phyloP scores from a whole-genome alignment of 2,797 vertebrate genomes.

The Rhabdomys pumilio region DNA sequence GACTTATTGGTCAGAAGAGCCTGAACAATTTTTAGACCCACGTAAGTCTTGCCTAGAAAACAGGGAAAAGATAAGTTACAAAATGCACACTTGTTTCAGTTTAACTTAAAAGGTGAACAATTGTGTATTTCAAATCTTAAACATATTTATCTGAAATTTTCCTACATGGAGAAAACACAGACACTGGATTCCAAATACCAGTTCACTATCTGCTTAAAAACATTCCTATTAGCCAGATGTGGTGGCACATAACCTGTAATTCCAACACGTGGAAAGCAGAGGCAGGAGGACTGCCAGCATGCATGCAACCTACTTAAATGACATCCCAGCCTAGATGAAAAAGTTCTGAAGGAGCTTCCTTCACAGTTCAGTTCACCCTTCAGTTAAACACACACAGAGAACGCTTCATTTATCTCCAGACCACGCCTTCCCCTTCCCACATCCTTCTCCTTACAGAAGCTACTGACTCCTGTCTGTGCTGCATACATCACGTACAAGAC shows the following conservation, averaged over 20 bases:
- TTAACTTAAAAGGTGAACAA: slow-evolving; percentile 75
- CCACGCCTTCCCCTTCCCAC: not conserved
- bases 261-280: not conserved
- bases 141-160: slow-evolving; percentile 61
- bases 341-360: not conserved
- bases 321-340: not conserved
- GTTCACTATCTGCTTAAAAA: slow-evolving; percentile 28
- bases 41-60: slow-evolving; percentile 95
- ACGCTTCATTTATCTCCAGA: not conserved
- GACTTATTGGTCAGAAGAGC: slow-evolving; percentile 92
- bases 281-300: not conserved
- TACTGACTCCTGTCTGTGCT: not conserved
- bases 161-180: slow-evolving; percentile 61
- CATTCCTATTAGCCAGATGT: not conserved
- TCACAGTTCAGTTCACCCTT: not conserved
- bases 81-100: slow-evolving; percentile 54
- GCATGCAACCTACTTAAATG: not conserved
- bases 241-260: not conserved
- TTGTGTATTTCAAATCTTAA: slow-evolving; percentile 74
- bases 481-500: not conserved
- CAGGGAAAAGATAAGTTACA: slow-evolving; percentile 72
- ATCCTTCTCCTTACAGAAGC: not conserved
- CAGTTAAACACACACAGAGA: not conserved
- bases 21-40: slow-evolving; percentile 96
- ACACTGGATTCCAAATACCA: slow-evolving; percentile 62